Conservation (phyloP, 2,888 invertebrate species). For the Ashinkailepas kermadecensis region DNA sequence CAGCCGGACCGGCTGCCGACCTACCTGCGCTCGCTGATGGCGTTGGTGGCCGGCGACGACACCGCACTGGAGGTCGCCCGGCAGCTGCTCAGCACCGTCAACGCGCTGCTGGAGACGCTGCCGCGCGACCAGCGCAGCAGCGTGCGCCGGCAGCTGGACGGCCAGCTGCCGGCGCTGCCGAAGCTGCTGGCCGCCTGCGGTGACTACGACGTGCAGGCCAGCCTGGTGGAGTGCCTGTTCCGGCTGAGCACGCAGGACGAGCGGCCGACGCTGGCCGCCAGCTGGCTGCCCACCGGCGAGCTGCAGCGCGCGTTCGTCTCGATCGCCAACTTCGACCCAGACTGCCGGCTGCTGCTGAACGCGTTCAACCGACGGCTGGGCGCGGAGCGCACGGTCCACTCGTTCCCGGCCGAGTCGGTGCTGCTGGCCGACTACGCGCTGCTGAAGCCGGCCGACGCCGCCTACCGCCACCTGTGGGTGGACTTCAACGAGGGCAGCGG, state of each 20-base stretch:
- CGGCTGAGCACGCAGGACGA: slow-evolving; percentile 26
- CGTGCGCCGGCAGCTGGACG: slow-evolving; percentile 36
- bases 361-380: slow-evolving; percentile 30
- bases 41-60: background rate
- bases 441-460: slow-evolving; percentile 26
- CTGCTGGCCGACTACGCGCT: slow-evolving; percentile 24
- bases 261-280: slow-evolving; percentile 27
- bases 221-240: slow-evolving; percentile 31
- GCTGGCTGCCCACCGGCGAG: slow-evolving; percentile 29
- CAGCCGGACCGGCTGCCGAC: slow-evolving; percentile 35
- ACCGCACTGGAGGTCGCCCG: slow-evolving; percentile 29
- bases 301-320: slow-evolving; percentile 27
- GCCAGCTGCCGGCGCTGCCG: slow-evolving; percentile 30
- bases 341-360: slow-evolving; percentile 32
- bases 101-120: slow-evolving; percentile 43
- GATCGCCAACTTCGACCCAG: slow-evolving; percentile 33
- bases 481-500: slow-evolving; percentile 32
- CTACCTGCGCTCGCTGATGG: slow-evolving; percentile 36
- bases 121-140: slow-evolving; percentile 43
- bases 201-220: slow-evolving; percentile 33
- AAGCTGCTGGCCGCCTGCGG: slow-evolving; percentile 28
- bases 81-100: slow-evolving; percentile 45
- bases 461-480: slow-evolving; percentile 32
- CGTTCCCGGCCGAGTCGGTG: slow-evolving; percentile 24
- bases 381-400: slow-evolving; percentile 26